Percentiles rank a stretch among this genome's conserved stretches.
Evolutionary conservation across 2,113 vertebrate species (phyloP).

Genomic region (Myrmecobius fasciatus): DNA sequence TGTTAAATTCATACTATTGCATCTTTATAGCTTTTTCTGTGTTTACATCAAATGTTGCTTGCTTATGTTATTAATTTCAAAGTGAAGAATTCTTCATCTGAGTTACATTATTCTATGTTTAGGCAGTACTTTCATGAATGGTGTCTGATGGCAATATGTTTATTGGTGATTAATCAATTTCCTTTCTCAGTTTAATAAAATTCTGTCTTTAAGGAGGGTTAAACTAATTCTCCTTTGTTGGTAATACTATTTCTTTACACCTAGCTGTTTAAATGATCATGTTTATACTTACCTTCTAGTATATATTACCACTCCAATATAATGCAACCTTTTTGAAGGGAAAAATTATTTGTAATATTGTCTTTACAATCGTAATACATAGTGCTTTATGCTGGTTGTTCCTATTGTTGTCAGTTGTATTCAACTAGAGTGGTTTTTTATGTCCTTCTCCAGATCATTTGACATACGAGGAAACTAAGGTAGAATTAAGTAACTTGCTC

Average conservation of each 20-base stretch:
- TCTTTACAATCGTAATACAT: background rate
- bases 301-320: background rate
- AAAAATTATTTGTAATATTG: background rate
- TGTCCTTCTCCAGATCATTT: background rate
- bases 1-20: background rate
- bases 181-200: background rate
- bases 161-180: background rate
- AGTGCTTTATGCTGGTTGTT: background rate
- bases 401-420: background rate
- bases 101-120: background rate
- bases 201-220: background rate
- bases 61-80: slow-evolving; percentile 17
- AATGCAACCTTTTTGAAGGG: background rate
- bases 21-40: background rate
- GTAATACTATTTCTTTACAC: background rate
- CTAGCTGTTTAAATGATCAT: background rate
- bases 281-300: background rate
- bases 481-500: background rate
- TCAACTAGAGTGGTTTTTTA: background rate
- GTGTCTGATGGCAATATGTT: background rate
- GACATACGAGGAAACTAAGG: background rate
- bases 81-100: background rate
- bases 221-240: background rate
- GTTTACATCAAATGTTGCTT: background rate
- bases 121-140: background rate